Base-by-base conservation (phyloP, 2,888 invertebrate genomes). In the Pimpla rufipes region DNA sequence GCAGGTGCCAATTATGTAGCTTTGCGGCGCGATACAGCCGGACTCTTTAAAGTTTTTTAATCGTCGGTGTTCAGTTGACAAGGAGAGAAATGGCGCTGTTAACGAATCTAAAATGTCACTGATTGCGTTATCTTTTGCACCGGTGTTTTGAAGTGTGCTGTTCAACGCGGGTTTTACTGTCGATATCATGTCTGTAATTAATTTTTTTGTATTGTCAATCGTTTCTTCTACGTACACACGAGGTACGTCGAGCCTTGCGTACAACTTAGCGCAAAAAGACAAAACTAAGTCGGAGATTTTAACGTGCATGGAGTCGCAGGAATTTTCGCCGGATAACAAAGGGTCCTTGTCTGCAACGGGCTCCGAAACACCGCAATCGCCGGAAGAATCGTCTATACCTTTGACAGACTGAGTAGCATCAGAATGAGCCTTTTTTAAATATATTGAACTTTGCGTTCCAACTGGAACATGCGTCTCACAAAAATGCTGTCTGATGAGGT, bases 251-350 rank as follows among this genome's bases (percentile, higher is more conserved):
- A 57, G 77, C 18, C 29, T 35, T 18, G 68, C 57, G 29, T 77
- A 77, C 18, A 77, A 45, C 23, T 77, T 68, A 2, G 29, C 77
- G 59, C 57, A 37, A 57, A 68, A 77, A n/a, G 47, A 21, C 16
- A 77, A 37, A n/a, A 77, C 37, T 37, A 23, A 37, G 37, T 50
- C 29, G 6, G n/a, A 59, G 13, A 29, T 59, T 59, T 59, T 35
- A 13, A 8, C 13, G 11, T 35, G 13, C 11, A 59, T 1, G n/a
- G n/a, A n/a, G n/a, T n/a, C n/a, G n/a, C n/a, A n/a, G n/a, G n/a
- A n/a, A n/a, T n/a, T n/a, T n/a, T 59, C 35, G 11, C 29, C 8
- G 23, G 13, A 59, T 13, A n/a, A 10, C 8, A 21, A 59, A 35
- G 59, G 16, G 6, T 13, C 47, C 16, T 13, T 47, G 45, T 45